phyloP scores from a whole-genome alignment of 2,113 vertebrate species.

The Elephas maximus region DNA sequence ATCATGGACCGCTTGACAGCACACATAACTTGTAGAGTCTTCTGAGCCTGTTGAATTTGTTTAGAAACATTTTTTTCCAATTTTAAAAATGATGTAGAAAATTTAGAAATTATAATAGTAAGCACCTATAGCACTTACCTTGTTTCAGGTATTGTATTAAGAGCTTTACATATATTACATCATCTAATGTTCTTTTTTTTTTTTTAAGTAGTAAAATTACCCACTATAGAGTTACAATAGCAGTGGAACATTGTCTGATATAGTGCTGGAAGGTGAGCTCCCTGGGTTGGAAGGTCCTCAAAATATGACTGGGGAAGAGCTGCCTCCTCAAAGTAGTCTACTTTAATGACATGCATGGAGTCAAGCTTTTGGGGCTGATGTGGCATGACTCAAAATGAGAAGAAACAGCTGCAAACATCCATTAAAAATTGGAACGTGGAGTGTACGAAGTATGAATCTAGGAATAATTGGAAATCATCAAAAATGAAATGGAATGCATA shows the following conservation, averaged over 20 bases:
- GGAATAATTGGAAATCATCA: no score
- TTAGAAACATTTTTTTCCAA: not conserved
- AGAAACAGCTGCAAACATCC: no score
- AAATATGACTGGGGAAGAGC: no score
- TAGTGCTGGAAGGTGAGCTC: no score
- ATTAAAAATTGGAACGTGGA: no score
- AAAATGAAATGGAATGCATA: no score
- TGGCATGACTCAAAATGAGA: no score
- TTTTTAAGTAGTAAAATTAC: not conserved
- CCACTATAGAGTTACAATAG: not conserved
- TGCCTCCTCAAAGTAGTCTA: not conserved
- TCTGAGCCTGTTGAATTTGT: not conserved
- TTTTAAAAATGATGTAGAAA: not conserved
- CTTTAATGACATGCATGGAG: no score
- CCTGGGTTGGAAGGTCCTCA: no score
- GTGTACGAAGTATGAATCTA: no score
- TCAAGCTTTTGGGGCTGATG: no score
- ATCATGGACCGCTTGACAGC: not conserved
- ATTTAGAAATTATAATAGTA: slow-evolving; percentile 7
- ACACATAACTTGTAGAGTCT: not conserved
- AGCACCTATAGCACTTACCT: not conserved
- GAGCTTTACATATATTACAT: not conserved
- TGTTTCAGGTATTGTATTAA: not conserved
- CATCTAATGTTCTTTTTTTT: not conserved
- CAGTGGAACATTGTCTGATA: no score